A percentile compares a stretch with the other conserved stretches of the same genome.
phyloP scores from a whole-genome alignment of 2,888 invertebrate species.

The Drosophila kanekoi region DNA sequence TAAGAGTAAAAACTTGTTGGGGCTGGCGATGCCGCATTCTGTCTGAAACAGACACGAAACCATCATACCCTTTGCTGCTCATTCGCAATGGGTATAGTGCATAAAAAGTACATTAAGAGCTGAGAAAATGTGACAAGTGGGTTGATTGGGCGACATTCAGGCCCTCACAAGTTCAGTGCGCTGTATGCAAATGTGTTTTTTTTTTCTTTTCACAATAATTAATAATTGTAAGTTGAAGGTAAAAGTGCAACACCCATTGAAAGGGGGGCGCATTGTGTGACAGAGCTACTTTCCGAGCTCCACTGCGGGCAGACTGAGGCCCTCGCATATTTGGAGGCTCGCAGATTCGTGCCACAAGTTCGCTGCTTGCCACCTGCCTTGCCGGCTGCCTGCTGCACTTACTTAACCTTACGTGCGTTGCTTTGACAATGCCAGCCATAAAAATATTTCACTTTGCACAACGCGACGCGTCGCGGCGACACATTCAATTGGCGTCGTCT shows the following conservation, averaged over 20 bases:
- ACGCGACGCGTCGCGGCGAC: slow-evolving; percentile 30
- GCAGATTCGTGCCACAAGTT: slow-evolving; percentile 51
- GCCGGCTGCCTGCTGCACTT: slow-evolving; percentile 43
- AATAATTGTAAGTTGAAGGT: not conserved
- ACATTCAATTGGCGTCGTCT: slow-evolving; percentile 61
- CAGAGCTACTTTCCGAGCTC: not conserved
- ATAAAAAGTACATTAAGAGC: slow-evolving; percentile 8
- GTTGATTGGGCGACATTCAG: not conserved
- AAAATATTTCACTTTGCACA: slow-evolving; percentile 50
- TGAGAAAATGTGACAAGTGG: slow-evolving; percentile 17
- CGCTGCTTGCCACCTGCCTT: slow-evolving; percentile 14
- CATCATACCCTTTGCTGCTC: not conserved
- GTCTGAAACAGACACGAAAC: not conserved
- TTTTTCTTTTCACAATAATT: slow-evolving; percentile 8
- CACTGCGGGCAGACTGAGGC: not conserved
- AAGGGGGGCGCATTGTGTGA: slow-evolving; percentile 23
- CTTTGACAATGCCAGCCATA: slow-evolving; percentile 49
- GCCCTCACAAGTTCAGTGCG: slow-evolving; percentile 38
- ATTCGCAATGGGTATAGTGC: not conserved
- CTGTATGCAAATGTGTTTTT: slow-evolving; percentile 14
- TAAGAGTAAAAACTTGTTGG: no score
- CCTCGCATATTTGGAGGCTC: slow-evolving; percentile 28
- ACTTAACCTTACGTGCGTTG: slow-evolving; percentile 60
- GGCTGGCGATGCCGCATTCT: not conserved
- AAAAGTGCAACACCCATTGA: slow-evolving; percentile 9